Evolutionary conservation across 2,888 invertebrate genomes (phyloP), one percentile per base, ranked within the genome.

Genomic region (Tromatobia lineatoria): DNA sequence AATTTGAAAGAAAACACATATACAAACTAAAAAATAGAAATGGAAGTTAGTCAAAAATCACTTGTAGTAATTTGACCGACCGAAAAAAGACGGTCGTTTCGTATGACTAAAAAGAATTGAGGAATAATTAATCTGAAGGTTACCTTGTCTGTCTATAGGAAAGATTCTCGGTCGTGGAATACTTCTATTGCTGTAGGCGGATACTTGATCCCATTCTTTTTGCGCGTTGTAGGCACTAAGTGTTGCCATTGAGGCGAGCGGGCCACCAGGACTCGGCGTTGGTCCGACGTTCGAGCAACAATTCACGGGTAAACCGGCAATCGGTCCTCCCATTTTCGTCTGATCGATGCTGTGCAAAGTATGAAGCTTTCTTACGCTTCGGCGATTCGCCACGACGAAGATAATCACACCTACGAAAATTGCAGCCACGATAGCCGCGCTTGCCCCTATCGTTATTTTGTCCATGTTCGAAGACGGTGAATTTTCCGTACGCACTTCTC

Each of bases 371-470:
- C 97, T 95, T 10, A 97, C 96, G 81, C 97, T 95, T 86, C 97
- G 95, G 84, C 96, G 95, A 88, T 97, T 97, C 25, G 98, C 98
- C 67, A 98, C 97, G 75, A 98, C 96, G 94, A 98, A 98, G 87
- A 98, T 96, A 88, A 98, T 96, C 80, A 98, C 98, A 0, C 98
- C 98, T 64, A 98, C 96, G 82, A 98, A 97, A 89, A 98, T 98
- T 57, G 98, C 98, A 57, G 97, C 98, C 94, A 98, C 98, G 91
- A 98, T 98, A 80, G 98, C 98, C 23, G 98, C 98, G 91, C 98
- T 98, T 3, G 98, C 98, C 29, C 97, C 98, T 91, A 98, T 98
- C 74, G 98, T 98, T 91, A 98, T 98, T 94, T 98, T 98, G 94
- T 98, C 98, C 97, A 98, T 98, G 94, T 98, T 97, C 78, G 97